Evolutionary conservation across 2,113 vertebrate genomes (phyloP).

Genomic region (Oreotragus oreotragus): DNA sequence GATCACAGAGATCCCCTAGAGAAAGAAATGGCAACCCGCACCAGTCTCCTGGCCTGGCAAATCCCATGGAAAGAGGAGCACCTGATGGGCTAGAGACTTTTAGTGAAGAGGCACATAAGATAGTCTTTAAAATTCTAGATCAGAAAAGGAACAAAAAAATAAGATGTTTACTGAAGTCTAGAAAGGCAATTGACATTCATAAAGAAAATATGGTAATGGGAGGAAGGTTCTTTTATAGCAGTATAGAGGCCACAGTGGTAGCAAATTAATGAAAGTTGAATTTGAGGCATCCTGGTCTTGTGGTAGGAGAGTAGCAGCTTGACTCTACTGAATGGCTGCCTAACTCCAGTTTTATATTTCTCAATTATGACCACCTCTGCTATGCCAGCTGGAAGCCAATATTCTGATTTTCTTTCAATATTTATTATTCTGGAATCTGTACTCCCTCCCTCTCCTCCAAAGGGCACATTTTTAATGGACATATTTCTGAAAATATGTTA

Average conservation of each 20-base stretch:
- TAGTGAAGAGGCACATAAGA: neutral
- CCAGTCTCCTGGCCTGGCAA: neutral
- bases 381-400: slow-evolving; percentile 75
- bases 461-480: slow-evolving; percentile 78
- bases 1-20: neutral
- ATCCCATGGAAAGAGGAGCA: neutral
- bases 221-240: neutral
- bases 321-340: neutral
- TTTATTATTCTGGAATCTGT: slow-evolving; percentile 70
- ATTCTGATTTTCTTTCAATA: slow-evolving; percentile 67
- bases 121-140: neutral
- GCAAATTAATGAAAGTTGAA: neutral
- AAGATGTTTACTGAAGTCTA: neutral
- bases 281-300: neutral
- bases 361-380: slow-evolving; percentile 59
- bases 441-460: slow-evolving; percentile 52
- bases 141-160: rapidly evolving
- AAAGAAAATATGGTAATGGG: neutral
- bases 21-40: neutral
- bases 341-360: slow-evolving; percentile 64
- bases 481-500: slow-evolving; percentile 76
- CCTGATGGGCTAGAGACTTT: neutral
- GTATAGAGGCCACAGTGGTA: neutral
- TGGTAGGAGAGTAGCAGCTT: neutral
- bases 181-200: neutral